phyloP scores from a whole-genome alignment of 2,888 invertebrate species.

The Rhodophaea formosa region DNA sequence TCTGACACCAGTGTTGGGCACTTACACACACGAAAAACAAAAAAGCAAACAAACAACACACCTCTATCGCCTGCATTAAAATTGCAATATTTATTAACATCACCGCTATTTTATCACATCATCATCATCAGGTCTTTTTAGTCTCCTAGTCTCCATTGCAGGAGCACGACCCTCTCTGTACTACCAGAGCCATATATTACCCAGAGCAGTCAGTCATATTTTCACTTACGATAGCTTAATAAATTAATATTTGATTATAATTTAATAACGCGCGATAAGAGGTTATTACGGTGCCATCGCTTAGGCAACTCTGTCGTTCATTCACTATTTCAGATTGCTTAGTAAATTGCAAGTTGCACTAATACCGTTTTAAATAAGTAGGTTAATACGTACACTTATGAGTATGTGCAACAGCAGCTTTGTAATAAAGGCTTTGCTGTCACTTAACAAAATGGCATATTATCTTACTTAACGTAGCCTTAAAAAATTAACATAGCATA shows the following conservation, averaged over 20 bases:
- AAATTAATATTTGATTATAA: slow-evolving; percentile 46
- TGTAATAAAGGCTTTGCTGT: neutral
- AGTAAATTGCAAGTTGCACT: slow-evolving; percentile 16
- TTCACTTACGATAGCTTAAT: slow-evolving; percentile 69
- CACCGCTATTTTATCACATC: no score
- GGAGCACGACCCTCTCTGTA: no score
- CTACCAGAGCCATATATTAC: no score
- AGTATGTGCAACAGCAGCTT: neutral
- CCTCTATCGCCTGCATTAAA: no score
- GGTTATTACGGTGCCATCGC: slow-evolving; percentile 40
- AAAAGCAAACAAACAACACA: no score
- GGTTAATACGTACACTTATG: slow-evolving; percentile 2
- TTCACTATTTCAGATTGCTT: slow-evolving; percentile 11
- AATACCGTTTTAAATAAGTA: slow-evolving; percentile 11
- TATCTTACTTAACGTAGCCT: no score
- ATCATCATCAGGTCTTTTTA: no score
- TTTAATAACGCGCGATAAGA: slow-evolving; percentile 38
- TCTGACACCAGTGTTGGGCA: no score
- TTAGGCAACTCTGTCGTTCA: slow-evolving; percentile 31
- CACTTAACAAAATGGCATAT: neutral
- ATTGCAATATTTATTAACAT: neutral
- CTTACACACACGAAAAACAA: no score
- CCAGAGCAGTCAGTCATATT: no score
- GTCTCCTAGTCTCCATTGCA: no score
- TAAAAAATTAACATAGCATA: no score